Evolutionary conservation across 2,113 vertebrate genomes (phyloP).

Genomic region (Anolis carolinensis): DNA sequence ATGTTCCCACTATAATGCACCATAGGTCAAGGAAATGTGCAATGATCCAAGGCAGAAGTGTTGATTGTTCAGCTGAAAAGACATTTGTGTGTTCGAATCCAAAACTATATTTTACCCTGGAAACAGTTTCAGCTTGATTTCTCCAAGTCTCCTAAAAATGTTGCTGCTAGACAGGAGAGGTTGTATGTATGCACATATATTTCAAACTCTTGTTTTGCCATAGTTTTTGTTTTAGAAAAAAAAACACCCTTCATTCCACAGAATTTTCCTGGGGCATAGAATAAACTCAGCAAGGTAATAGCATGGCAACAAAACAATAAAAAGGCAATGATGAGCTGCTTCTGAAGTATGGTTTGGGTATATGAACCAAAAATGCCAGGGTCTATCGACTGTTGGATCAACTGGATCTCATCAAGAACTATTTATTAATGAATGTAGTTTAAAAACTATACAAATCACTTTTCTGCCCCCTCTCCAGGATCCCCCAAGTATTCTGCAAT

Average conservation of each 20-base stretch:
- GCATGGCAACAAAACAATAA: slow-evolving; percentile 1
- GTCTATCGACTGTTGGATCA: too few species aligned
- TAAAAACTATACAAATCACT: not conserved
- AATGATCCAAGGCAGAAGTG: slow-evolving; percentile 25
- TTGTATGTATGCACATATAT: slow-evolving; percentile 2
- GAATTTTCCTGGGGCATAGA: slow-evolving; percentile 19
- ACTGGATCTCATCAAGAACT: not conserved
- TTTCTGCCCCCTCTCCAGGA: not conserved
- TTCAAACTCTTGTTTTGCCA: not conserved
- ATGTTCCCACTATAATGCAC: slow-evolving; percentile 6
- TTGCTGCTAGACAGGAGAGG: not conserved
- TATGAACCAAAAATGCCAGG: too few species aligned
- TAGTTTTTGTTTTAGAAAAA: too few species aligned
- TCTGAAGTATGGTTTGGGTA: not conserved
- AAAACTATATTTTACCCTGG: not conserved
- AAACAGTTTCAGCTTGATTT: slow-evolving; percentile 20
- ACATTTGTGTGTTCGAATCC: not conserved
- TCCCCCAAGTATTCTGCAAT: not conserved
- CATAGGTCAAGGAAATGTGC: slow-evolving; percentile 45
- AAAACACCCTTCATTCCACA: too few species aligned
- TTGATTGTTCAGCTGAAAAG: slow-evolving; percentile 41
- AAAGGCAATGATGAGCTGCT: not conserved
- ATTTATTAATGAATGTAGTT: too few species aligned
- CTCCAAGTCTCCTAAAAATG: slow-evolving; percentile 11
- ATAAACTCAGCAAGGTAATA: slow-evolving; percentile 12